A percentile compares a stretch with the other conserved stretches of the same genome.
These are phyloP conservation scores for Colletes collaris DNA, from an alignment of 2,888 invertebrate species.

Conservation along the genomic window DNA sequence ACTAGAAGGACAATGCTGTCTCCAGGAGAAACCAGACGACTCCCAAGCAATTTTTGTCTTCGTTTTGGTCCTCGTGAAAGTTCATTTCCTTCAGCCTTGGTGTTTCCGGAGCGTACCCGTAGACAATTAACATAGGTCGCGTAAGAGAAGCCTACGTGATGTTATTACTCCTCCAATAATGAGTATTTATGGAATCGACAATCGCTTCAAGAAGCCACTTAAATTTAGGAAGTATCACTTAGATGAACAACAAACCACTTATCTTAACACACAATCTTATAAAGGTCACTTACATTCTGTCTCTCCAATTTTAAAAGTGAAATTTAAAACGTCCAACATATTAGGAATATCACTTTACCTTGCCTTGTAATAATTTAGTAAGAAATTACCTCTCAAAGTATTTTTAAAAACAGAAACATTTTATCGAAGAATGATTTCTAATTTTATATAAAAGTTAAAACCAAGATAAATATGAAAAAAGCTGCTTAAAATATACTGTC, in stretches of 20 bases:
- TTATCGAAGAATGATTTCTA: no score
- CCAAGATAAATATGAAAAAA: no score
- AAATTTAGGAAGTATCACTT: slow-evolving; percentile 31
- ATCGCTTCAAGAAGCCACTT: slow-evolving; percentile 25
- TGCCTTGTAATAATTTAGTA: no score
- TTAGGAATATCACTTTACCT: no score
- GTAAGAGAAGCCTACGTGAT: slow-evolving; percentile 45
- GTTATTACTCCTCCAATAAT: slow-evolving; percentile 65
- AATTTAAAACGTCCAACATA: no score
- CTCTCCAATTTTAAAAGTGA: no score
- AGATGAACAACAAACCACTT: background rate
- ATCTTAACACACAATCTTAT: no score
- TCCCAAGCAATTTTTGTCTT: slow-evolving; percentile 49
- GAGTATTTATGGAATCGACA: slow-evolving; percentile 45
- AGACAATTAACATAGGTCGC: slow-evolving; percentile 46
- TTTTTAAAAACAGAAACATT: no score
- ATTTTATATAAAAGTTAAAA: no score
- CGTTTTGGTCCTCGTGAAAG: slow-evolving; percentile 49
- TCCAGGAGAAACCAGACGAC: slow-evolving; percentile 33
- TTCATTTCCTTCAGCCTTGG: slow-evolving; percentile 66
- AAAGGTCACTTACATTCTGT: no score
- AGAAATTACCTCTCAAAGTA: no score
- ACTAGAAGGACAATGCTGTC: slow-evolving; percentile 48
- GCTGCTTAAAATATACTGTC: background rate
- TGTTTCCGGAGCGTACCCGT: slow-evolving; percentile 26